Conservation (phyloP, 2,797 vertebrate species). For the Acropternis orthonyx region DNA sequence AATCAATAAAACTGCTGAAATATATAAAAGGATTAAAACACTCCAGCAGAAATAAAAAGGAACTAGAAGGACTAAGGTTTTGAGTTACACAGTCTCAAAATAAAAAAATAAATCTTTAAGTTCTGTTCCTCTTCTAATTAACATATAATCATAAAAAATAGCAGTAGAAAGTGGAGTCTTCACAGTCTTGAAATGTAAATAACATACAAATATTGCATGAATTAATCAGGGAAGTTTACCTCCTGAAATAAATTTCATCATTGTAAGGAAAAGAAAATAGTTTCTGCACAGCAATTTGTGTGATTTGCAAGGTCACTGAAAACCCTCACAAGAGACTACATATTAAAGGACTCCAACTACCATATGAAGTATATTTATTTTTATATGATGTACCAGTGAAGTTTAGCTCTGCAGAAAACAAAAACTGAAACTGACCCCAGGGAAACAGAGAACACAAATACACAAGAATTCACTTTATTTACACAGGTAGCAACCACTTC, state of each 20-base stretch:
- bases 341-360: not conserved
- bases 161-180: not conserved
- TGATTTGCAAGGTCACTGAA: not conserved
- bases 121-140: not conserved
- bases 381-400: not conserved
- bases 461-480: not conserved
- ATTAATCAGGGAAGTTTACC: not conserved
- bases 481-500: not conserved
- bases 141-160: not conserved
- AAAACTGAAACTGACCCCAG: not conserved
- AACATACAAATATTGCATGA: not conserved
- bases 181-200: not conserved
- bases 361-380: not conserved
- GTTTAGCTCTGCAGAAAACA: not conserved
- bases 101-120: not conserved
- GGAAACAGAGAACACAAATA: not conserved
- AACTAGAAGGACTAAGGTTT: not conserved
- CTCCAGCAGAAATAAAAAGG: not conserved
- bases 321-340: not conserved
- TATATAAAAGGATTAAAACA: not conserved
- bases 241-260: not conserved
- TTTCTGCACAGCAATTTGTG: not conserved
- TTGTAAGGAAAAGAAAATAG: not conserved
- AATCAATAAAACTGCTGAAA: not conserved
- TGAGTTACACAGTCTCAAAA: not conserved